A percentile compares a stretch with the other conserved stretches of the same genome.
Evolutionary conservation across 2,888 invertebrate genomes (phyloP).

Genomic region (Chloromyia formosa): DNA sequence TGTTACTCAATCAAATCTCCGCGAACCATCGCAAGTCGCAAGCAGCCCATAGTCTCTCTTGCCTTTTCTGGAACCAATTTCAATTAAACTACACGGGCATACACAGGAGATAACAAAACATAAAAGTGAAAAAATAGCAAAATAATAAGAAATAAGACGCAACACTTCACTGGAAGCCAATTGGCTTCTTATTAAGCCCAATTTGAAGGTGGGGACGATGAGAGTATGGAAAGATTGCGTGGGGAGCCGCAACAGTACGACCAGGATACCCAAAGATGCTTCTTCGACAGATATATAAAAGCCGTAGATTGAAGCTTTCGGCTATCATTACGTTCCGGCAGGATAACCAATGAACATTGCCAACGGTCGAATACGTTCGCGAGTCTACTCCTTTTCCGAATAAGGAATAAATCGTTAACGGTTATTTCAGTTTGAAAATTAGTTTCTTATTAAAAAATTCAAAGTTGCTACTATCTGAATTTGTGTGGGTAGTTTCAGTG

Average conservation of each 20-base stretch:
- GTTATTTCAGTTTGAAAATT: constrained; percentile 9
- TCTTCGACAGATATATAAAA: constrained; percentile 44
- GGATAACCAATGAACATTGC: constrained; percentile 43
- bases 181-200: constrained; percentile 47
- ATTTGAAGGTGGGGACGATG: constrained; percentile 43
- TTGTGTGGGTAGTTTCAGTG: constrained; percentile 2
- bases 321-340: constrained; percentile 44
- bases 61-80: constrained; percentile 43
- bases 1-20: constrained; percentile 10
- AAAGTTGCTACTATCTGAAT: neutral
- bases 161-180: constrained; percentile 46
- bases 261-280: constrained; percentile 41
- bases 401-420: constrained; percentile 22
- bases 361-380: neutral
- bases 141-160: constrained; percentile 27
- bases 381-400: neutral
- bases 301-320: constrained; percentile 43
- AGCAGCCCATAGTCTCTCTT: constrained; percentile 13
- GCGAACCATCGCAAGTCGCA: neutral
- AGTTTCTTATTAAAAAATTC: too few relatives aligned
- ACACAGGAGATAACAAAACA: neutral
- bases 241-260: constrained; percentile 40
- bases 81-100: constrained; percentile 10
- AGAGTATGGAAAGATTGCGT: constrained; percentile 42
- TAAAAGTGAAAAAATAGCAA: constrained; percentile 22